Percentiles rank a stretch among this genome's conserved stretches.
Conservation (phyloP, 2,888 invertebrate species). For the Megastigmus dorsalis region DNA sequence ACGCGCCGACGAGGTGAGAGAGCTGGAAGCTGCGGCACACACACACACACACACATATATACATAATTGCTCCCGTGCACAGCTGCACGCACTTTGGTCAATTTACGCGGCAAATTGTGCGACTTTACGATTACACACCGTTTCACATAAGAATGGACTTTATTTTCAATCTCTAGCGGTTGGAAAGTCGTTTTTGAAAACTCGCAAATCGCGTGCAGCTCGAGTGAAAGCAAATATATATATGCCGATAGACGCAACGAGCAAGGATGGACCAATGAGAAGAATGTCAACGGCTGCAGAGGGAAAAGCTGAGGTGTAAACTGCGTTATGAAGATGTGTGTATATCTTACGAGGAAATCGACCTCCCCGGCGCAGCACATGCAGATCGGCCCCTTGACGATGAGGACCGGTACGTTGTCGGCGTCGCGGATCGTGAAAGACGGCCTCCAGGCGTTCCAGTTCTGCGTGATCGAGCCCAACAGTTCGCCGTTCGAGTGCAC, state of each 20-base stretch:
- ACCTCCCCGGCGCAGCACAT: constrained; percentile 83
- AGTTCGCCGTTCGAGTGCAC: constrained; percentile 82
- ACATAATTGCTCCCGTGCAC: too few species aligned
- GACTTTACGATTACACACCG: too few species aligned
- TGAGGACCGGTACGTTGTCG: constrained; percentile 83
- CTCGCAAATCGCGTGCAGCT: background rate
- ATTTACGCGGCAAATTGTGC: too few species aligned
- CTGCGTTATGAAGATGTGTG: background rate
- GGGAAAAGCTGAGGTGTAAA: background rate
- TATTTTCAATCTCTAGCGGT: too few species aligned
- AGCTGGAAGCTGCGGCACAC: too few species aligned
- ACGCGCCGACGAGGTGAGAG: background rate
- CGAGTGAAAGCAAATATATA: background rate
- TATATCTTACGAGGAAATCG: constrained; percentile 83
- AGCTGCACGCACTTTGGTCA: too few species aligned
- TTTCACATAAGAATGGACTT: too few species aligned
- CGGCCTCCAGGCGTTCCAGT: constrained; percentile 85
- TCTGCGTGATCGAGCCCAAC: constrained; percentile 84
- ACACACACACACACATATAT: too few species aligned
- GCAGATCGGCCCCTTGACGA: constrained; percentile 88
- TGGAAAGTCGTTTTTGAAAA: background rate
- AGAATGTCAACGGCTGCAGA: background rate
- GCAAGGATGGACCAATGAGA: background rate
- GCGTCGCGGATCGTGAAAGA: constrained; percentile 85
- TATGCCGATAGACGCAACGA: background rate